A percentile compares a stretch with the other conserved stretches of the same genome.
These are phyloP conservation scores for Drosophila infuscata DNA, from an alignment of 2,888 invertebrate species.

Conservation along the genomic window DNA sequence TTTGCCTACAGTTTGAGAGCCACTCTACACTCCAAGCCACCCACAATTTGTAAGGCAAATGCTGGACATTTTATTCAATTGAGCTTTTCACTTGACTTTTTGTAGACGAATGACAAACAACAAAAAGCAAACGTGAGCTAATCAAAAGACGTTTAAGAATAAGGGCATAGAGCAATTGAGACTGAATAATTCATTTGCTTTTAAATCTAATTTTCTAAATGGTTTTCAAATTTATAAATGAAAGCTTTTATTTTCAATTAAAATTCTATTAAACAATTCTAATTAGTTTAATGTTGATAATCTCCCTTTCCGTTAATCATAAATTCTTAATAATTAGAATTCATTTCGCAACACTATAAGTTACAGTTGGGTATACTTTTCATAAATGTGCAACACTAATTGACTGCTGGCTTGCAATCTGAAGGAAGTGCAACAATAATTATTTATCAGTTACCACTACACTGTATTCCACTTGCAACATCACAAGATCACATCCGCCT, in stretches of 20 bases:
- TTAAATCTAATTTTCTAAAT: background rate
- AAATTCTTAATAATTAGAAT: background rate
- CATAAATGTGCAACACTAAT: background rate
- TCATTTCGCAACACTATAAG: background rate
- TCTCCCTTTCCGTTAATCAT: background rate
- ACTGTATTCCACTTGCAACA: conserved; percentile 16
- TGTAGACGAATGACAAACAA: conserved; percentile 5
- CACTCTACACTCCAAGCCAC: conserved; percentile 30
- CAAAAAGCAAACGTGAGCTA: background rate
- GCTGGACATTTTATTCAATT: conserved; percentile 54
- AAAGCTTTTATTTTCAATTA: background rate
- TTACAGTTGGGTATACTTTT: background rate
- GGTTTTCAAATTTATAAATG: background rate
- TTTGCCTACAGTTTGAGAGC: conserved; percentile 60
- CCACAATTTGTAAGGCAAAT: conserved; percentile 40
- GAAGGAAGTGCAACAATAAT: background rate
- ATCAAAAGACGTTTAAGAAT: background rate
- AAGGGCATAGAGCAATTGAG: background rate
- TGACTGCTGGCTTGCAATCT: conserved; percentile 13
- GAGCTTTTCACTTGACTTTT: conserved; percentile 69
- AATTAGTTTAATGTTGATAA: background rate
- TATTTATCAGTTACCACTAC: conserved; percentile 1
- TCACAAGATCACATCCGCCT: conserved; percentile 33
- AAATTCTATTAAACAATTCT: background rate
- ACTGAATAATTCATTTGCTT: background rate